Percentiles rank a stretch among this genome's conserved stretches.
Evolutionary conservation across 2,113 vertebrate genomes (phyloP).

Genomic region (Bufo bufo): DNA sequence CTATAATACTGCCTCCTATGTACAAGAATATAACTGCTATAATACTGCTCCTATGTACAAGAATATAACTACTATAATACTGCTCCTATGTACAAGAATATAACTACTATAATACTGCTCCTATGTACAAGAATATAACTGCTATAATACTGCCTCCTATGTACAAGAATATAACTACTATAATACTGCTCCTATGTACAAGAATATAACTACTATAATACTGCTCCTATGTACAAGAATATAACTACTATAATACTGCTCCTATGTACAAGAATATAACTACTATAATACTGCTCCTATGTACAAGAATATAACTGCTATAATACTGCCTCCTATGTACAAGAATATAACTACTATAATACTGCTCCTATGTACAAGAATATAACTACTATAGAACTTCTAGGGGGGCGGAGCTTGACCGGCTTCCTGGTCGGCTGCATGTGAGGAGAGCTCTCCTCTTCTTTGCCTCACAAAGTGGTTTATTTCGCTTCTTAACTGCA

Average conservation of each 20-base stretch:
- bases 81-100: not conserved
- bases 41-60: not conserved
- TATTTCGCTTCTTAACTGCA: too few species aligned
- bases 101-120: not conserved
- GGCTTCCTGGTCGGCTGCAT: too few species aligned
- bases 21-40: not conserved
- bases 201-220: slow-evolving; percentile 7
- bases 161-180: not conserved
- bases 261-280: slow-evolving; percentile 2
- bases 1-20: not conserved
- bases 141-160: slow-evolving; percentile 3
- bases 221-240: not conserved
- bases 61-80: not conserved
- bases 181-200: not conserved
- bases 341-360: not conserved
- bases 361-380: not conserved
- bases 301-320: not conserved
- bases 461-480: too few species aligned
- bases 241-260: slow-evolving; percentile 7
- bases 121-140: slow-evolving; percentile 1
- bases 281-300: not conserved
- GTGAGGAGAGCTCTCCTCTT: too few species aligned
- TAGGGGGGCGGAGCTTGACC: too few species aligned
- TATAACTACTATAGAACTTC: too few species aligned
- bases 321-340: not conserved